phyloP scores from a whole-genome alignment of 2,797 vertebrate genomes.

The Macropus fuliginosus region DNA sequence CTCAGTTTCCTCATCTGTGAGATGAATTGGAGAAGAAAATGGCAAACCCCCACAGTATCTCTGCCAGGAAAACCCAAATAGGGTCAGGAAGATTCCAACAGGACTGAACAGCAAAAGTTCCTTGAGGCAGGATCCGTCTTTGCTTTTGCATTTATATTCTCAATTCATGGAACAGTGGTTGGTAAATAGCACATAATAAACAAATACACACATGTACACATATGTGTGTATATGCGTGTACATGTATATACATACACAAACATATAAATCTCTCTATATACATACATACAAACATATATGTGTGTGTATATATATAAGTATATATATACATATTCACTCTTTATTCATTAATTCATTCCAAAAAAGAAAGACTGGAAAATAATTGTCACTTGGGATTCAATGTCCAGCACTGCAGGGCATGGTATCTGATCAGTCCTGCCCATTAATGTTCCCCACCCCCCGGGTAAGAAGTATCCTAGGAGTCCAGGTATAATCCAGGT shows the following conservation, averaged over 20 bases:
- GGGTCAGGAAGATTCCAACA: not conserved
- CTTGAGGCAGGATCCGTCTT: too few species aligned
- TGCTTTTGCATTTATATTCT: too few species aligned
- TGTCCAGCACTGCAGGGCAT: not conserved
- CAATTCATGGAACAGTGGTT: slow-evolving; percentile 34
- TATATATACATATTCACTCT: not conserved
- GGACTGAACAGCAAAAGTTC: not conserved
- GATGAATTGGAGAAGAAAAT: not conserved
- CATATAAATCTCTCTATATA: too few species aligned
- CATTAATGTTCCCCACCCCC: too few species aligned
- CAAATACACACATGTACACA: too few species aligned
- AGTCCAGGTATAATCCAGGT: too few species aligned
- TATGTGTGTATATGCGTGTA: too few species aligned
- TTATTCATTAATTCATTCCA: not conserved
- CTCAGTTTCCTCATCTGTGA: not conserved
- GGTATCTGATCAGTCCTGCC: not conserved
- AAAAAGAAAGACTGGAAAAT: not conserved
- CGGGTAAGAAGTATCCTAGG: too few species aligned
- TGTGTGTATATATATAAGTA: too few species aligned
- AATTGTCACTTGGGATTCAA: not conserved
- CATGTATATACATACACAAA: too few species aligned
- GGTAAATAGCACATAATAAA: not conserved
- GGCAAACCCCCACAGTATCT: not conserved
- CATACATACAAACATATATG: too few species aligned
- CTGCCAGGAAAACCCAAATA: not conserved